phyloP scores from a whole-genome alignment of 2,113 vertebrate genomes.

The Prionailurus viverrinus region DNA sequence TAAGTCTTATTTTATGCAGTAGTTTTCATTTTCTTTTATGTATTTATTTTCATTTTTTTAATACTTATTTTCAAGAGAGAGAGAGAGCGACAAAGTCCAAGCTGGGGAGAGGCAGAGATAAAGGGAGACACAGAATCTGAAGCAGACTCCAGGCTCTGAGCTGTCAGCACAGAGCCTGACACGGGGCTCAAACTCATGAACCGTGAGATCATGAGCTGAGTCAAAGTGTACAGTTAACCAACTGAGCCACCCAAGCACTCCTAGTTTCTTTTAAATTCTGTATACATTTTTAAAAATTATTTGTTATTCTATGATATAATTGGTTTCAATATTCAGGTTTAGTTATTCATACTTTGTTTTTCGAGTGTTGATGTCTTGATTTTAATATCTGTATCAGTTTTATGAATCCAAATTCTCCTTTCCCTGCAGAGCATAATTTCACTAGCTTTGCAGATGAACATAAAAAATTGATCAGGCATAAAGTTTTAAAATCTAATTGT shows the following conservation, averaged over 20 bases:
- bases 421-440: not conserved
- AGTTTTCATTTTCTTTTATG: not conserved
- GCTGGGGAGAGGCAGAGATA: too few relatives aligned
- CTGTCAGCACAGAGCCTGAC: too few relatives aligned
- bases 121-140: too few relatives aligned
- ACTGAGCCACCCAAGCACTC: too few relatives aligned
- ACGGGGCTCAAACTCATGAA: too few relatives aligned
- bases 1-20: not conserved
- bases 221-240: too few relatives aligned
- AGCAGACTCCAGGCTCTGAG: too few relatives aligned
- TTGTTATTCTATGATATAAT: not conserved
- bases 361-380: not conserved
- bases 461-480: not conserved
- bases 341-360: not conserved
- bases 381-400: not conserved
- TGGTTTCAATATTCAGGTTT: not conserved
- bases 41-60: too few relatives aligned
- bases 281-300: not conserved
- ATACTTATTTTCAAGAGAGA: too few relatives aligned
- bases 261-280: not conserved
- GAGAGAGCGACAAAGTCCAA: too few relatives aligned
- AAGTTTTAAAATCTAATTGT: constrained; percentile 36
- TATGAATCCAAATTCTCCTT: not conserved
- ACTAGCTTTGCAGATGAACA: not conserved
- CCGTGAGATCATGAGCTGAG: too few relatives aligned